Percentiles rank a stretch among this genome's conserved stretches.
Evolutionary conservation across 2,888 invertebrate species (phyloP).

Genomic region (Frankliniella fusca): DNA sequence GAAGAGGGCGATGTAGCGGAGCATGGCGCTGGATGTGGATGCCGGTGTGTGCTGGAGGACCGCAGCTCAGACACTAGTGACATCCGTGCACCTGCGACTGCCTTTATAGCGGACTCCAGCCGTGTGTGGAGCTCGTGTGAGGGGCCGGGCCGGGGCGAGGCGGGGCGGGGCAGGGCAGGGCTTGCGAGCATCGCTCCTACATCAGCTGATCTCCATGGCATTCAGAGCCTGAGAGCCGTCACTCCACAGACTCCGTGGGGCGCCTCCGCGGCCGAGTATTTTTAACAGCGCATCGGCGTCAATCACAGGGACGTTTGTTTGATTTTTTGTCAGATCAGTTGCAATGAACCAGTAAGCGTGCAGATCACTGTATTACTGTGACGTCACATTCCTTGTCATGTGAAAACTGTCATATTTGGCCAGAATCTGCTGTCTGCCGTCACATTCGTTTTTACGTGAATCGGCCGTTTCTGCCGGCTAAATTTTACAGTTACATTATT

Average conservation of each 20-base stretch:
- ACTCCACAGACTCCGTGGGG: background rate
- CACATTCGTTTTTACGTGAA: too few species aligned
- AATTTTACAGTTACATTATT: too few species aligned
- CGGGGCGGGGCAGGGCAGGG: background rate
- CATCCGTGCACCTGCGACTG: background rate
- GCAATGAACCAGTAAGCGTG: too few species aligned
- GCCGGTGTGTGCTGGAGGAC: background rate
- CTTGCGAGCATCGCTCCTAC: background rate
- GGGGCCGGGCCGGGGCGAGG: background rate
- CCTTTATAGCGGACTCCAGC: background rate
- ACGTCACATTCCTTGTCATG: too few species aligned
- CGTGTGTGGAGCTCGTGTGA: background rate
- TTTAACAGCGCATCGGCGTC: too few species aligned
- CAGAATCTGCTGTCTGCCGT: too few species aligned
- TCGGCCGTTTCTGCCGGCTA: too few species aligned
- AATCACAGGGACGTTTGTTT: too few species aligned
- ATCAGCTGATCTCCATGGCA: background rate
- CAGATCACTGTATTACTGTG: too few species aligned
- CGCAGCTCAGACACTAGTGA: background rate
- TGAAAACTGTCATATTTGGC: too few species aligned
- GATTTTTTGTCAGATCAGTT: too few species aligned
- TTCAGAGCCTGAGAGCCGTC: background rate
- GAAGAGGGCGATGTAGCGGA: conserved; percentile 10
- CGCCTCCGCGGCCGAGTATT: too few species aligned
- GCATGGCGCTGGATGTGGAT: background rate